phyloP scores from a whole-genome alignment of 2,888 invertebrate genomes.

The Spodoptera exigua region DNA sequence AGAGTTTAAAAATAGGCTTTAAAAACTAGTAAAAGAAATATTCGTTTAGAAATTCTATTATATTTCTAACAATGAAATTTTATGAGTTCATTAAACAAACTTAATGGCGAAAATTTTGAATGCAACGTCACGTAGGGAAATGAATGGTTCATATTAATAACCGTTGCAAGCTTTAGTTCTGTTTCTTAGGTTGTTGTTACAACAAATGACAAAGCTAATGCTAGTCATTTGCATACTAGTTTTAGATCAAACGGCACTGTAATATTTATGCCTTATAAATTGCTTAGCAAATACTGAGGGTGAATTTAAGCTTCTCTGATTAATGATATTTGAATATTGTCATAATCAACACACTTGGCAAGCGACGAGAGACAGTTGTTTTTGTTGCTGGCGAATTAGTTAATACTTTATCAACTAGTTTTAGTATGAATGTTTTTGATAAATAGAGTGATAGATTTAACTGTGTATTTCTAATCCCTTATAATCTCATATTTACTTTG shows the following conservation, averaged over 20 bases:
- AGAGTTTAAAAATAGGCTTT: slow-evolving; percentile 18
- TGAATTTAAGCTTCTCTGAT: slow-evolving; percentile 16
- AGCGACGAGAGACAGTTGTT: slow-evolving; percentile 15
- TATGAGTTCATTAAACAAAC: slow-evolving; percentile 40
- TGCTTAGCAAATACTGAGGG: slow-evolving; percentile 35
- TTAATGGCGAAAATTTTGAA: slow-evolving; percentile 33
- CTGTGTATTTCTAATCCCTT: too few species aligned
- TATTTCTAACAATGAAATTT: slow-evolving; percentile 1
- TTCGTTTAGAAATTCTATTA: slow-evolving; percentile 15
- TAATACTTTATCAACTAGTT: too few species aligned
- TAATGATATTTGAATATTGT: slow-evolving; percentile 50
- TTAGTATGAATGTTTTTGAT: too few species aligned
- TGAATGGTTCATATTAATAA: slow-evolving; percentile 41
- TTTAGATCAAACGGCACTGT: slow-evolving; percentile 38
- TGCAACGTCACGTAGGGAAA: slow-evolving; percentile 52
- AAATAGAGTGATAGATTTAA: too few species aligned
- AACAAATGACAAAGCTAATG: slow-evolving; percentile 30
- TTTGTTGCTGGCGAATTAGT: not conserved
- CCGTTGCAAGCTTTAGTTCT: slow-evolving; percentile 19
- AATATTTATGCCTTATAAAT: slow-evolving; percentile 37
- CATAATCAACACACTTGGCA: slow-evolving; percentile 52
- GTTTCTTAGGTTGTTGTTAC: slow-evolving; percentile 11
- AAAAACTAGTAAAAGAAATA: slow-evolving; percentile 1
- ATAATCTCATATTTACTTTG: too few species aligned
- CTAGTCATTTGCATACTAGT: slow-evolving; percentile 47